Evolutionary conservation across 2,113 vertebrate genomes (phyloP).

Genomic region (Globicephala melas): DNA sequence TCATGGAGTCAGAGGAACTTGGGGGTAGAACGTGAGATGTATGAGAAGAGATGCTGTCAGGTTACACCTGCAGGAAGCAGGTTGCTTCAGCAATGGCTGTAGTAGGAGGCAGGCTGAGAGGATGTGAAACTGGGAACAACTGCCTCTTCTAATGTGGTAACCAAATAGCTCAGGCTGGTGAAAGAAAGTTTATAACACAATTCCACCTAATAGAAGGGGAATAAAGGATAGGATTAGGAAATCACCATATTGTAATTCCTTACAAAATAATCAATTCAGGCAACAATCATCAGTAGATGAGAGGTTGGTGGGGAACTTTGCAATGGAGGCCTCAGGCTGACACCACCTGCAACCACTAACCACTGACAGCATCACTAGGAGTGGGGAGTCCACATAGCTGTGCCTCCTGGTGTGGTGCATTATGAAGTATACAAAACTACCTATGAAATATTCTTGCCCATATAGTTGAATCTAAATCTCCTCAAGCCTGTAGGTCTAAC

Average conservation of each 20-base stretch:
- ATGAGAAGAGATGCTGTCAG: background rate
- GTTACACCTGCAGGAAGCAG: background rate
- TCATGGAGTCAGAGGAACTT: background rate
- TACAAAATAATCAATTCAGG: background rate
- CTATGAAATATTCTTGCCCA: background rate
- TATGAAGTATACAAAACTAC: background rate
- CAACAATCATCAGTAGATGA: background rate
- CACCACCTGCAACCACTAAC: background rate
- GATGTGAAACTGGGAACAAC: background rate
- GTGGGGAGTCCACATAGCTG: too few relatives aligned
- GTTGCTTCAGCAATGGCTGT: background rate
- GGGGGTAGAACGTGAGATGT: background rate
- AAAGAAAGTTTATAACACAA: background rate
- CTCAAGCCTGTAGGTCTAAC: background rate
- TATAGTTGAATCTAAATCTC: background rate
- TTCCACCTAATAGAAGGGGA: background rate
- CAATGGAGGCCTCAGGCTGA: background rate
- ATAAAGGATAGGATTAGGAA: background rate
- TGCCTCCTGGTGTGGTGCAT: background rate
- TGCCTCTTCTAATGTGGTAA: background rate
- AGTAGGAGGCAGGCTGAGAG: background rate
- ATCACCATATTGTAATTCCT: background rate
- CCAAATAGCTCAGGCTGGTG: background rate
- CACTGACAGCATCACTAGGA: background rate
- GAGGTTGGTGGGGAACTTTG: background rate